Conservation (phyloP, 1,140 invertebrate genomes). For the Probaryconus sp. region DNA sequence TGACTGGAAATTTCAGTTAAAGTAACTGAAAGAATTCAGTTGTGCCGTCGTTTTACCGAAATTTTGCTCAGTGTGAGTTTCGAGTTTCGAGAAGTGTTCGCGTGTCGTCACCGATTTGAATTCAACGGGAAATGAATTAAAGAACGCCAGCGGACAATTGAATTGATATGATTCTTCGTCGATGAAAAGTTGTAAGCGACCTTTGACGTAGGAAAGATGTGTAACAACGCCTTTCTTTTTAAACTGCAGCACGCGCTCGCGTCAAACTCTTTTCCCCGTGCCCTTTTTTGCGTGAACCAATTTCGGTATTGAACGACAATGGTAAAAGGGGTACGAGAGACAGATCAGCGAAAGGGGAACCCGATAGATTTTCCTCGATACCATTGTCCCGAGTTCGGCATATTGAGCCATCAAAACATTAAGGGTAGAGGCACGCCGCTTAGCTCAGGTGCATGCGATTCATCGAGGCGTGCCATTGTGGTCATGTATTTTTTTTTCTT, state of each 20-base stretch:
- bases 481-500: slow-evolving; percentile 15
- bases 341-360: slow-evolving; percentile 20
- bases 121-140: slow-evolving; percentile 49
- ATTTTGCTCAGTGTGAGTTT: too few species aligned
- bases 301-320: slow-evolving; percentile 75
- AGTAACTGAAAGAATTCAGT: too few species aligned
- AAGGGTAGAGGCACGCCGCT: slow-evolving; percentile 61
- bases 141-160: slow-evolving; percentile 29
- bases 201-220: slow-evolving; percentile 70
- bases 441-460: slow-evolving; percentile 57
- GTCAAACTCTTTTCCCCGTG: slow-evolving; percentile 49
- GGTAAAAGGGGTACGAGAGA: slow-evolving; percentile 63
- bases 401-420: slow-evolving; percentile 76
- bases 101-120: slow-evolving; percentile 61
- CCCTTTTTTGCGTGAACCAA: slow-evolving; percentile 69
- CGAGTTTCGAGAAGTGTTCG: too few species aligned
- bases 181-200: slow-evolving; percentile 49
- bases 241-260: slow-evolving; percentile 55
- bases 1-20: too few species aligned
- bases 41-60: too few species aligned
- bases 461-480: slow-evolving; percentile 50
- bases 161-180: slow-evolving; percentile 37
- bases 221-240: slow-evolving; percentile 73
- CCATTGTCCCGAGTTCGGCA: slow-evolving; percentile 65
- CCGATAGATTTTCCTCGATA: slow-evolving; percentile 68